Percentiles rank a stretch among this genome's conserved stretches.
Conservation (phyloP, 2,113 vertebrate species). For the Psilopogon haemacephalus region DNA sequence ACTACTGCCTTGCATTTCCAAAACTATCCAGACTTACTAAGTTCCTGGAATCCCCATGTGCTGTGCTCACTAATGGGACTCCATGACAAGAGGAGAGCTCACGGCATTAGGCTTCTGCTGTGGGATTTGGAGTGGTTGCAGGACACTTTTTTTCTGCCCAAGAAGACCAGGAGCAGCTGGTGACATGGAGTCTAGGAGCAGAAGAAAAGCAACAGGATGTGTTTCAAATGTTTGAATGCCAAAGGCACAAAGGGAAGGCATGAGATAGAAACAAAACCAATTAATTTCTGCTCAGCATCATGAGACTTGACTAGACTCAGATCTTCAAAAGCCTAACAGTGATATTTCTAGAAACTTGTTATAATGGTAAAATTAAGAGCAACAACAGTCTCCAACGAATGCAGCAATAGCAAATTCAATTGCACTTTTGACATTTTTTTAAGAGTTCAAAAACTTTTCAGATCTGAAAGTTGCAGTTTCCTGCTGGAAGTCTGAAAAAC, state of each 20-base stretch:
- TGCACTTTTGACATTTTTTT: not conserved
- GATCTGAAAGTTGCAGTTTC: not conserved
- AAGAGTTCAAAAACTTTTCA: not conserved
- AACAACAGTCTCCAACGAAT: rapidly evolving
- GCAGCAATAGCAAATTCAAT: not conserved
- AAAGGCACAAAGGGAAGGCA: not conserved
- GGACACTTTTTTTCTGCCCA: not conserved
- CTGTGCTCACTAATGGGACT: not conserved
- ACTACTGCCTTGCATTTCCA: not conserved
- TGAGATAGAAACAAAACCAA: not conserved
- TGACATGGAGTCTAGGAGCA: not conserved
- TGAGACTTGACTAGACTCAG: not conserved
- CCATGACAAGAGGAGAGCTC: not conserved
- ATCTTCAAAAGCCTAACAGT: not conserved
- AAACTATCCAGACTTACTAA: not conserved
- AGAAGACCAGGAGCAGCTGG: not conserved
- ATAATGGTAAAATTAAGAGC: not conserved
- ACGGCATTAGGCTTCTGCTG: not conserved
- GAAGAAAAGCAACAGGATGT: not conserved
- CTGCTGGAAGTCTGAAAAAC: not conserved
- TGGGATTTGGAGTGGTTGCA: not conserved
- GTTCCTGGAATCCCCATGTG: not conserved
- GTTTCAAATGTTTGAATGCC: not conserved
- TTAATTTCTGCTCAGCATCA: not conserved
- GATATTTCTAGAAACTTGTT: not conserved